Base-by-base conservation (phyloP, 2,797 vertebrate genomes). In the Micrastur ruficollis region DNA sequence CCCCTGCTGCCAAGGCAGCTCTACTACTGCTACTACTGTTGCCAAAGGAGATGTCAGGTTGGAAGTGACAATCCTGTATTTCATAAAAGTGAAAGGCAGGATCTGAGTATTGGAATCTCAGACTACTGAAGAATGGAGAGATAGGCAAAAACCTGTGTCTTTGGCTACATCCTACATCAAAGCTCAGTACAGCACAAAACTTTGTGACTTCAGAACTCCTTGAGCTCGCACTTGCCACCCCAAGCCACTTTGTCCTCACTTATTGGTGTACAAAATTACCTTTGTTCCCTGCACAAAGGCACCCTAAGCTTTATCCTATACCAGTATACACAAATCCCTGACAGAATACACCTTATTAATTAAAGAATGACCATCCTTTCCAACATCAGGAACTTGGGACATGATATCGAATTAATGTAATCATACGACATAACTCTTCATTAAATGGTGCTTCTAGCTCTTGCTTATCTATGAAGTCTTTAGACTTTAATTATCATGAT, bases 251-350 rank as follows among this genome's bases (percentile, higher is more conserved):
- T 66, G 59, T 63, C 61, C 12, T 90, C 31, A 23, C 2, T 8
- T 2, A 0, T 0, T 34, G 27, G 5, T 53, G 49, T 1, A 1
- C 31, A 70, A 87, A 85, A 29, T 38, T 62, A 18, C 50, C 6
- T 53, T 72, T 88, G 13, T 86, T 87, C 85, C 32, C 32, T 47
- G 56, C 21, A 31, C 11, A 70, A 52, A 59, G 47, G 36, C 6
- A 36, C 20, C 7, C 5, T 32, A 46, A 71, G 2, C 8, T 89
- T 78, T 79, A 26, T 68, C 9, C 19, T 38, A 13, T 34, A 9
- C 9, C 22, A 34, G 5, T 32, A 11, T 34, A 18, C 8, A 59
- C 5, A 74, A 63, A 72, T 42, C 8, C 18, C 10, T 80, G 18
- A 13, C 31, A 89, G n/a, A 71, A 56, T 34, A 49, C 3, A 32